A percentile compares a stretch with the other conserved stretches of the same genome.
These are phyloP conservation scores for Thamnophis elegans DNA, from an alignment of 2,797 vertebrate species.

Conservation along the genomic window DNA sequence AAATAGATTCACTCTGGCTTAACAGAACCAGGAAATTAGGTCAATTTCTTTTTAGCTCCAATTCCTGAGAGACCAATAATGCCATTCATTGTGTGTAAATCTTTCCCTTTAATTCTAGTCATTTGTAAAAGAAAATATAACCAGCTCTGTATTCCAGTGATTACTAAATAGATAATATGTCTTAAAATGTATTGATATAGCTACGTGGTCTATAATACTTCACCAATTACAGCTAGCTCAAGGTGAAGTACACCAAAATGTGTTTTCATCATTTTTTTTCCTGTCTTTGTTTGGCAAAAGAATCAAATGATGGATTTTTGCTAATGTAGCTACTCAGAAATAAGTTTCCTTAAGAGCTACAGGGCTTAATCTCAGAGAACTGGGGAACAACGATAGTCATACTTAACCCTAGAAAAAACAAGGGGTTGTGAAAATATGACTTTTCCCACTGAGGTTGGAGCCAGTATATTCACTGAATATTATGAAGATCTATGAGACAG, in stretches of 20 bases:
- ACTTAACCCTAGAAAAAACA: background rate
- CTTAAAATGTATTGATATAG: background rate
- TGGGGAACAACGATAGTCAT: background rate
- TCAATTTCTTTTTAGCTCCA: conserved; percentile 12
- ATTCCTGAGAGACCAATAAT: conserved; percentile 3
- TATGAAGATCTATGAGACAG: background rate
- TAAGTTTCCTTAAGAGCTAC: background rate
- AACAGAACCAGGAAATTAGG: background rate
- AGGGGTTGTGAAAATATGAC: background rate
- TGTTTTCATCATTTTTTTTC: background rate
- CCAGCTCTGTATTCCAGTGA: background rate
- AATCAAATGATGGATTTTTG: background rate
- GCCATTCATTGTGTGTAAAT: background rate
- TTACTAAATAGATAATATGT: background rate
- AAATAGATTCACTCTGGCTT: conserved; percentile 48
- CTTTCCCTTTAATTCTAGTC: conserved; percentile 25
- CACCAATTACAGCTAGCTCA: background rate
- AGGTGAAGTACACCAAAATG: background rate
- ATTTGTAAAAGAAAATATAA: background rate
- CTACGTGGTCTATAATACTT: background rate
- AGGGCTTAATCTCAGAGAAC: background rate
- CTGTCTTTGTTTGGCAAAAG: background rate
- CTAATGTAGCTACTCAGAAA: background rate
- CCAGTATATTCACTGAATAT: background rate
- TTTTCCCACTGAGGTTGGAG: background rate